Conservation (phyloP, 2,888 invertebrate genomes). For the Drosophila greeni region DNA sequence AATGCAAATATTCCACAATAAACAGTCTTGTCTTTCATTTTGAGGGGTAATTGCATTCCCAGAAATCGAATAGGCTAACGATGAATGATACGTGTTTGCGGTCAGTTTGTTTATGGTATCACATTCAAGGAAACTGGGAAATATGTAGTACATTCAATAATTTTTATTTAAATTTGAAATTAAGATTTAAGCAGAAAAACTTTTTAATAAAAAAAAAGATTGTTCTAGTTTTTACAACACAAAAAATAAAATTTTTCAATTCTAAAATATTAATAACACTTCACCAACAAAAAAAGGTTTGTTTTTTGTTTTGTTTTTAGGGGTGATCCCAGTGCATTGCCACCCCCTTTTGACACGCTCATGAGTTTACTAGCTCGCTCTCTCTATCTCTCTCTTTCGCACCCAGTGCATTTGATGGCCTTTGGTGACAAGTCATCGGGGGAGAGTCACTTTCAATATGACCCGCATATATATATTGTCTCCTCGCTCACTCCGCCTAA, state of each 20-base stretch:
- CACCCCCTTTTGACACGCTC: slow-evolving; percentile 11
- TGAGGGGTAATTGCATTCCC: background rate
- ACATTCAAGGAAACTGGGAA: background rate
- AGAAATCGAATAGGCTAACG: background rate
- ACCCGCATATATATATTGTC: background rate
- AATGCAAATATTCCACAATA: slow-evolving; percentile 2
- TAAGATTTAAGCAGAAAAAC: background rate
- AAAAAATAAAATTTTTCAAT: background rate
- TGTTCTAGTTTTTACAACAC: background rate
- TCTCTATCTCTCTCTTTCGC: slow-evolving; percentile 4
- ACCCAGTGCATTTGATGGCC: slow-evolving; percentile 9
- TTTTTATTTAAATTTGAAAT: background rate
- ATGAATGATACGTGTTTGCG: background rate
- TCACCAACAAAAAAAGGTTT: no score
- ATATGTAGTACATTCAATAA: background rate
- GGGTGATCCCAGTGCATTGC: background rate
- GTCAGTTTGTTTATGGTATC: background rate
- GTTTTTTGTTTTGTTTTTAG: background rate
- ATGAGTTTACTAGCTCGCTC: slow-evolving; percentile 4
- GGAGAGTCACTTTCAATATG: slow-evolving; percentile 8
- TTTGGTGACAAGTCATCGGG: slow-evolving; percentile 15
- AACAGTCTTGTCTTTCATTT: slow-evolving; percentile 4
- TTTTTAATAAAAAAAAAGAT: background rate
- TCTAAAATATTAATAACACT: background rate
- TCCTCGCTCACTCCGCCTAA: background rate